Base-by-base conservation (phyloP, 2,888 invertebrate genomes). In the Acrobasis consociella region DNA sequence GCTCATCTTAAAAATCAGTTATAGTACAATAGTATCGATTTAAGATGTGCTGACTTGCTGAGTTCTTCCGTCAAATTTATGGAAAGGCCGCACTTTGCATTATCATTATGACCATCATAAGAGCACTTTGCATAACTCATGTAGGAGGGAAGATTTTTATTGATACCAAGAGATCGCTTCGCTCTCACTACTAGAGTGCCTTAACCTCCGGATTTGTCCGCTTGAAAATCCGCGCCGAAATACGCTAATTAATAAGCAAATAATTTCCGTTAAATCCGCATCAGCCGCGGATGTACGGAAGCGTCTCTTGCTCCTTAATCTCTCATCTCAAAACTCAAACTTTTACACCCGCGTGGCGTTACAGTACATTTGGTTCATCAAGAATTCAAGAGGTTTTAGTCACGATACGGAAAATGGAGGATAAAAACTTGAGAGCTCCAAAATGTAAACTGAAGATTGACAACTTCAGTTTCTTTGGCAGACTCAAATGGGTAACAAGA, bases 211-310 rank as follows among this genome's bases (percentile, higher is more conserved):
- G 67, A 62, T 55, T 67, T 64, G 61, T 37, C 31, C 53, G 49
- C 53, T 13, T 22, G 42, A 56, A 31, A 58, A 56, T 65, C 58
- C 67, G 16, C 60, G 37, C 9, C 50, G 60, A 51, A 60, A 60
- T 60, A 62, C 55, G 62, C 68, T 73, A 72, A 75, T 77, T 76
- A 75, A 76, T 75, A 71, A 75, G 76, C 71, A 73, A 77, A 73
- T 73, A 70, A 75, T 74, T 72, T 64, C 60, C 17, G 22, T 60
- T 65, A 64, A 67, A 65, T 58, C 64, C 62, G 68, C 50, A 65
- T 71, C 66, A 71, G 64, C 75, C 51, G 51, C 51, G 51, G 49
- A 50, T 38, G 50, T 59, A 38, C 11, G 38, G 59, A 42, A 51
- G 17, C 39, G 51, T 60, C 51, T 51, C 22, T 46, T 58, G 58